A percentile compares a stretch with the other conserved stretches of the same genome.
Evolutionary conservation across 2,888 invertebrate species (phyloP).

Genomic region (Epirrhoe tristata): DNA sequence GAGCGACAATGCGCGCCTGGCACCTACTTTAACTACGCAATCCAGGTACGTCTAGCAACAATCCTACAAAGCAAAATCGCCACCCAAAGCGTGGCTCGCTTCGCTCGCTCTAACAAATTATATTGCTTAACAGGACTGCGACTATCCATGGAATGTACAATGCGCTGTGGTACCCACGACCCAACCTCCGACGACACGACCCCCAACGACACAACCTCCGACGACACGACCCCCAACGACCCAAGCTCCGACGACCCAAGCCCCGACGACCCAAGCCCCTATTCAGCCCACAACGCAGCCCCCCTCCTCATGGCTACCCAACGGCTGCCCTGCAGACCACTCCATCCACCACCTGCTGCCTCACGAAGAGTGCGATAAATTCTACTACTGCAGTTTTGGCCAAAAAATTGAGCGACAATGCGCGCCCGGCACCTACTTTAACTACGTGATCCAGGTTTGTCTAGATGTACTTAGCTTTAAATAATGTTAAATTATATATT

Average conservation of each 20-base stretch:
- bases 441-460: conserved; percentile 46
- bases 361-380: conserved; percentile 55
- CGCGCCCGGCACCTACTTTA: conserved; percentile 47
- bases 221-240: not conserved
- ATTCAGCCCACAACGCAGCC: conserved; percentile 16
- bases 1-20: conserved; percentile 47
- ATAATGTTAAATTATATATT: too few species aligned
- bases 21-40: conserved; percentile 46
- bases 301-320: conserved; percentile 20
- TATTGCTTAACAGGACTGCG: conserved; percentile 3
- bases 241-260: not conserved
- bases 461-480: too few species aligned
- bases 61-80: too few species aligned
- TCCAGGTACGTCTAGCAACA: conserved; percentile 44
- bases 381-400: conserved; percentile 57
- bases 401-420: conserved; percentile 49
- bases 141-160: not conserved
- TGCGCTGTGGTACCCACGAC: not conserved
- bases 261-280: conserved; percentile 20
- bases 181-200: not conserved
- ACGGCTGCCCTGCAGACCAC: conserved; percentile 42
- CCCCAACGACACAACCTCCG: not conserved
- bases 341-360: conserved; percentile 51
- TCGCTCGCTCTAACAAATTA: not conserved
- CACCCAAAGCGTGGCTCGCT: too few species aligned